Percentiles rank a stretch among this genome's conserved stretches.
These are phyloP conservation scores for Bilobella aurantiaca DNA, from an alignment of 1,140 invertebrate species.

Conservation along the genomic window DNA sequence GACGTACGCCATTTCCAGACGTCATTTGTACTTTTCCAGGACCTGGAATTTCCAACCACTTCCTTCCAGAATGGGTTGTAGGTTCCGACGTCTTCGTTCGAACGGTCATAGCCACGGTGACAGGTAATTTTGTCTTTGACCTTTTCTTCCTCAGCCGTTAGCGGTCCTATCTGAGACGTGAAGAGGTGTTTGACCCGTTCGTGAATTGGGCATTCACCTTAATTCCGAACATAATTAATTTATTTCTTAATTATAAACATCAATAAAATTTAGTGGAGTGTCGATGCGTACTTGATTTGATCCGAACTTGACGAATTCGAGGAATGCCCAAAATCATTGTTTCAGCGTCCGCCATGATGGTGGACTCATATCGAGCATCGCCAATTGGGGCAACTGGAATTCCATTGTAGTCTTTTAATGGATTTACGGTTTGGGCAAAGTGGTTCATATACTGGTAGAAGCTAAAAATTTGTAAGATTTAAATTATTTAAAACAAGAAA, in stretches of 20 bases:
- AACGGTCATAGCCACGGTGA: not conserved
- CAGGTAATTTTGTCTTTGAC: not conserved
- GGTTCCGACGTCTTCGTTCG: not conserved
- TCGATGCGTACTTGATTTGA: not conserved
- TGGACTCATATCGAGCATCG: not conserved
- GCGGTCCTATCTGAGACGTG: not conserved
- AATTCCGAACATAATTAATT: too few species aligned
- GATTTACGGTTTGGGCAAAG: not conserved
- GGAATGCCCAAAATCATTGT: not conserved
- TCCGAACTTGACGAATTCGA: not conserved
- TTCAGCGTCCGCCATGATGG: not conserved
- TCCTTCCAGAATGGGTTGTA: constrained; percentile 3
- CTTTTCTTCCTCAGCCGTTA: not conserved
- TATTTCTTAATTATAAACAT: too few species aligned
- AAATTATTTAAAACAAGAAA: not conserved
- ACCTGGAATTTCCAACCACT: not conserved
- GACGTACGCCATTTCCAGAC: not conserved
- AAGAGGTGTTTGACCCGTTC: not conserved
- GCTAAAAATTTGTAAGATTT: not conserved
- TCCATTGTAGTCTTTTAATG: not conserved
- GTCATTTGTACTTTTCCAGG: not conserved
- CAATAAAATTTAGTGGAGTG: too few species aligned
- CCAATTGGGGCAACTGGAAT: not conserved
- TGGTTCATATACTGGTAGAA: not conserved
- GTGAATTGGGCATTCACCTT: not conserved